Conservation (phyloP, 2,113 vertebrate species). For the Numenius arquata region DNA sequence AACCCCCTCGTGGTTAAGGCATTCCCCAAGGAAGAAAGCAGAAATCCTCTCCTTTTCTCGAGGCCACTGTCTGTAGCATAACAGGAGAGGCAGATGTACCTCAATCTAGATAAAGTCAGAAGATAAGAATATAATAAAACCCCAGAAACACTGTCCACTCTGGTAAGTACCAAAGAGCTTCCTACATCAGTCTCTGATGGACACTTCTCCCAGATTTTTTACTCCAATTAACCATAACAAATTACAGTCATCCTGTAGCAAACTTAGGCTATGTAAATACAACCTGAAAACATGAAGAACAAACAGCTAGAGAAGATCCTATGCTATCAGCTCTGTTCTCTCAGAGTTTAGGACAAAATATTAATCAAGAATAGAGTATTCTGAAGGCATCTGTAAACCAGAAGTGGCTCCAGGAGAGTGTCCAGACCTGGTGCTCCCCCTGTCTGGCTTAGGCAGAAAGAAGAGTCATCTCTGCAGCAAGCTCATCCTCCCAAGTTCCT, state of each 20-base stretch:
- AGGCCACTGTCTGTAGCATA: not conserved
- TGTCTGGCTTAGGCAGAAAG: not conserved
- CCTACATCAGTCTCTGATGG: not conserved
- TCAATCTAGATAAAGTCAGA: not conserved
- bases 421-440: not conserved
- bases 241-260: not conserved
- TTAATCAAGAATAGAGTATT: not conserved
- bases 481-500: not conserved
- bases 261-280: not conserved
- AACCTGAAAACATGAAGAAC: not conserved
- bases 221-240: not conserved
- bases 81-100: not conserved
- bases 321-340: not conserved
- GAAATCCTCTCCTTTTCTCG: not conserved
- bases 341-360: not conserved
- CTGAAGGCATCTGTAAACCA: not conserved
- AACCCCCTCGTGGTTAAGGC: rapidly evolving
- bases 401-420: not conserved
- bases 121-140: not conserved
- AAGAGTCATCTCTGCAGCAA: not conserved
- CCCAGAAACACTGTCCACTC: not conserved
- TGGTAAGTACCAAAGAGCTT: not conserved
- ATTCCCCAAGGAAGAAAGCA: not conserved
- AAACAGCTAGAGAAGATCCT: not conserved
- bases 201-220: not conserved